A percentile compares a stretch with the other conserved stretches of the same genome.
These are phyloP conservation scores for Labrus mixtus DNA, from an alignment of 2,113 vertebrate species.

Conservation along the genomic window DNA sequence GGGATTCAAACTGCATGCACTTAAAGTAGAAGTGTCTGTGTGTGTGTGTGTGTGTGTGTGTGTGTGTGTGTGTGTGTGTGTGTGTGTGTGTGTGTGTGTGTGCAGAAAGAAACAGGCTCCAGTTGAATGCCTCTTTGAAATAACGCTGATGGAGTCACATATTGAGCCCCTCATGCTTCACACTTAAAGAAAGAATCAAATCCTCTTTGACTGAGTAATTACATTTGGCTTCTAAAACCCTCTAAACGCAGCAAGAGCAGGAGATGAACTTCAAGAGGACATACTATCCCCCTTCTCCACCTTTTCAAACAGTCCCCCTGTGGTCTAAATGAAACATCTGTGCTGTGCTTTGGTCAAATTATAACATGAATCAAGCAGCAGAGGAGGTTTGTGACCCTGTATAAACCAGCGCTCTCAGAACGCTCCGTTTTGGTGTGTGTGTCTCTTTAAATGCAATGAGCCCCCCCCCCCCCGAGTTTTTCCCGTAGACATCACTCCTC, in stretches of 20 bases:
- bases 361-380: too few relatives aligned
- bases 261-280: constrained; percentile 64
- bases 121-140: constrained; percentile 83
- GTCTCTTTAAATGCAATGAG: too few relatives aligned
- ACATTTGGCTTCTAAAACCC: constrained; percentile 75
- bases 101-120: constrained; percentile 65
- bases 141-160: constrained; percentile 76
- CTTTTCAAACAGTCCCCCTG: too few relatives aligned
- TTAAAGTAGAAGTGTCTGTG: constrained; percentile 16
- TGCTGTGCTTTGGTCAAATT: too few relatives aligned
- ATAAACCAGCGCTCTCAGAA: too few relatives aligned
- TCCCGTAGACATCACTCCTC: too few relatives aligned
- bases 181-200: constrained; percentile 41
- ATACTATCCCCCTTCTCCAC: too few relatives aligned
- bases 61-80: constrained; percentile 33
- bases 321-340: too few relatives aligned
- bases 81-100: constrained; percentile 33
- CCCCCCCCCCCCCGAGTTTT: too few relatives aligned
- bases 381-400: too few relatives aligned
- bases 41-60: constrained; percentile 34
- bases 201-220: constrained; percentile 63
- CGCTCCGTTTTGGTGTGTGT: too few relatives aligned
- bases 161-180: constrained; percentile 67
- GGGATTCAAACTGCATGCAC: constrained; percentile 72
- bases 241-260: constrained; percentile 64